Evolutionary conservation across 2,888 invertebrate species (phyloP).

Genomic region (Brachypalpus laphriformis): DNA sequence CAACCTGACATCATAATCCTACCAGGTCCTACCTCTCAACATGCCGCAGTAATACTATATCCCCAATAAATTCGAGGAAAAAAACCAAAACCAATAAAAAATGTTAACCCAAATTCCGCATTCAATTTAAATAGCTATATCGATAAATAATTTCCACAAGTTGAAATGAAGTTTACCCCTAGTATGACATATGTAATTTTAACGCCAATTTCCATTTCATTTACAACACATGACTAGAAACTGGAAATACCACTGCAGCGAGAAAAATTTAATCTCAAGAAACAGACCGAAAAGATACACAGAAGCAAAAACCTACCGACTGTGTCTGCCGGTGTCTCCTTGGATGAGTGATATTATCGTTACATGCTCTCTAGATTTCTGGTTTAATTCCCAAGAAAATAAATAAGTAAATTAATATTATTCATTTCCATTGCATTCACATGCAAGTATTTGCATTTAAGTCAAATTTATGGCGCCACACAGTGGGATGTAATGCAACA

Average conservation of each 20-base stretch:
- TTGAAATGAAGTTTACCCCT: conserved; percentile 50
- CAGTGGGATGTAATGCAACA: not conserved
- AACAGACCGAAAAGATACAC: conserved; percentile 13
- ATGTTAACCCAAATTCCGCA: conserved; percentile 52
- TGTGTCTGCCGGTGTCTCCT: conserved; percentile 43
- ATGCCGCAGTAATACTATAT: not conserved
- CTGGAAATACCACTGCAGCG: conserved; percentile 37
- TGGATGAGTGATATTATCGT: conserved; percentile 45
- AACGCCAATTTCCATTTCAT: conserved; percentile 40
- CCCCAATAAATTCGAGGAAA: not conserved
- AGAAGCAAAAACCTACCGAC: conserved; percentile 12
- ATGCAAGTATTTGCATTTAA: not conserved
- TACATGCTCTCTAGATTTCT: conserved; percentile 17
- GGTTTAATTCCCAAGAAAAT: conserved; percentile 14
- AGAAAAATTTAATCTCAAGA: conserved; percentile 21
- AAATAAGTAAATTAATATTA: conserved; percentile 1
- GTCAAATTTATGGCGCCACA: not conserved
- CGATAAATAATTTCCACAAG: conserved; percentile 40
- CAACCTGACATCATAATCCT: not conserved
- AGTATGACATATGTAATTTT: conserved; percentile 41
- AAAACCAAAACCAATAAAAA: conserved; percentile 14
- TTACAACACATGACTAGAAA: conserved; percentile 25
- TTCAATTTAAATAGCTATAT: conserved; percentile 16
- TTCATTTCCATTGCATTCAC: not conserved
- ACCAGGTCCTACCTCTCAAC: not conserved